Evolutionary conservation across 1,140 invertebrate species (phyloP), one percentile per base, ranked within the genome.

Genomic region (Ceratosolen fusciceps): DNA sequence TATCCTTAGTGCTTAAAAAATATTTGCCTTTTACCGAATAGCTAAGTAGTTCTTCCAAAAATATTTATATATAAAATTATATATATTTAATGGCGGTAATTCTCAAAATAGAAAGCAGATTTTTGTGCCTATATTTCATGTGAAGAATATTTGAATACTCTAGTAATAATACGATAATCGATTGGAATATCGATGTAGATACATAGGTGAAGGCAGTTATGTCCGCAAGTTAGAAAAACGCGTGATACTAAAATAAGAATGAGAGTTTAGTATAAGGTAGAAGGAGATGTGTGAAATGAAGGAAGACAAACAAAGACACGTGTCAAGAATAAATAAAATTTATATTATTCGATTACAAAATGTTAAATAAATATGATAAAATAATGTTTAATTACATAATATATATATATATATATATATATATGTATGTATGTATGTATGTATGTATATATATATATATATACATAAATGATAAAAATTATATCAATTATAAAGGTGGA

Each of bases 281-380:
- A 60, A 39, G 19, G 74, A 74, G 37, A 74, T n/a, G 72, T 60
- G 62, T n/a, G 58, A 62, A 72, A 81, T 81, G 21, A 47, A 37
- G 34, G 26, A 14, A 19, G 34, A 65, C 4, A 37, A 3, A n/a
- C 4, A 37, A 3, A n/a, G 34, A 21, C 4, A 14, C n/a, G 29
- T 60, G n/a, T 72, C 10, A n/a, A 54, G 60, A 73, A 79, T 65
- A 79, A 73, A 67, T 74, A 81, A 62, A 81, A 79, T 62, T 77
- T 83, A 75, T 84, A 83, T 85, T 78, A 73, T 84, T 85, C 83
- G 83, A 83, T 87, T 87, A 87, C 79, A 87, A 87, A 87, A 87
- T 81, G 71, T 74, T 60, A 86, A 85, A 85, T 83, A 85, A 84
- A 83, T 83, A 85, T 77, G 79, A 79, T 79, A 79, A 29, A n/a